Evolutionary conservation across 2,888 invertebrate genomes (phyloP), one percentile per base, ranked within the genome.

Genomic region (Aspidiotus destructor): DNA sequence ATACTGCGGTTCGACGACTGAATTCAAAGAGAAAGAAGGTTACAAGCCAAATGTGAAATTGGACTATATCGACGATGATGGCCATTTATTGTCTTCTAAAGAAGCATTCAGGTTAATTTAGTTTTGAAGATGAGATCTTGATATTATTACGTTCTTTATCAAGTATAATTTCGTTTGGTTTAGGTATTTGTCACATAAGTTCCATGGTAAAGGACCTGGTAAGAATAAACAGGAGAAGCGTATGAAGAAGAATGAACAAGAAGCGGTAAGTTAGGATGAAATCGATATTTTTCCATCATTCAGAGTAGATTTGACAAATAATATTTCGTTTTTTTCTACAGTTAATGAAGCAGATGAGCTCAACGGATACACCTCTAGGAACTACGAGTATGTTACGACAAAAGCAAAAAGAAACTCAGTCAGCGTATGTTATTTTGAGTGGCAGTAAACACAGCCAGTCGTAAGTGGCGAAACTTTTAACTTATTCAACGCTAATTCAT

Each of bases 151-250:
- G n/a, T 44, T 17, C 16, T n/a, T 41, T 42, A 17, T 17, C 40
- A 7, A n/a, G 7, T 3, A 28, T 52, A 3, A 52, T 41, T 52
- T 52, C 3, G 2, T n/a, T 15, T n/a, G 28, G 10, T 8, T 41
- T 71, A 83, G 92, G 73, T 92, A 94, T 81, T 82, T 98, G 68
- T 95, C 94, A 40, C 98, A 97, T 79, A 95, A 97, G 80, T 99
- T 99, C 81, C 99, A 99, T 80, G 99, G 99, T 65, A 98, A 99
- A 81, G 96, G 96, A 2, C 96, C 98, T 17, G 98, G 99, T 68
- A 99, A 99, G 79, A 97, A 95, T 81, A 99, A 99, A 80, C 83
- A 85, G 63, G 98, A 99, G 79, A 99, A 99, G 77, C 83, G 97
- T 72, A 85, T 92, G 79, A 94, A 95, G 80, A 96, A 98, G 79